Conservation (phyloP, 2,888 invertebrate genomes). For the Rhingia campestris region DNA sequence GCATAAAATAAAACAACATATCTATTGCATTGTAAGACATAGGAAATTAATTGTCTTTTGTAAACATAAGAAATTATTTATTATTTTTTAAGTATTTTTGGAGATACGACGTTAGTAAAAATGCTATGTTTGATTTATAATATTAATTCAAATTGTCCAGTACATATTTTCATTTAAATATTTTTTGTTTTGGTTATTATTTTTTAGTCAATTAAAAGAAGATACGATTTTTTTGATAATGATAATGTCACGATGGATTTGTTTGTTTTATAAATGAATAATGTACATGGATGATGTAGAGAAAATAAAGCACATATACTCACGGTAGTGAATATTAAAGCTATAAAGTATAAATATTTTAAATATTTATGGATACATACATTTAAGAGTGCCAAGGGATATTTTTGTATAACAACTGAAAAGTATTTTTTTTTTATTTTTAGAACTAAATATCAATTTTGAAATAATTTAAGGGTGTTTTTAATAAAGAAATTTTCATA, state of each 20-base stretch:
- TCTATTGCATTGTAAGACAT: background rate
- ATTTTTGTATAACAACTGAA: background rate
- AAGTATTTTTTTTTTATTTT: background rate
- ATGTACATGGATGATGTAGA: constrained; percentile 36
- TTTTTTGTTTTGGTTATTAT: constrained; percentile 9
- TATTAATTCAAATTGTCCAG: constrained; percentile 13
- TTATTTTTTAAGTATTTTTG: background rate
- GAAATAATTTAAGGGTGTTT: background rate
- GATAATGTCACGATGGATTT: background rate
- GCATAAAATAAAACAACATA: constrained; percentile 8
- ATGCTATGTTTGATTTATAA: constrained; percentile 32
- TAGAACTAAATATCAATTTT: background rate
- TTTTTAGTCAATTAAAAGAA: background rate
- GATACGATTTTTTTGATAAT: background rate
- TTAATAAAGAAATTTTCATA: no score
- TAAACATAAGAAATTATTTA: background rate
- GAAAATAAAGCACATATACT: constrained; percentile 31
- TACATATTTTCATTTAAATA: constrained; percentile 1
- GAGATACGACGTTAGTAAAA: constrained; percentile 32
- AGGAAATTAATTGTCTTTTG: background rate
- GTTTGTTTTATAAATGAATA: constrained; percentile 21
- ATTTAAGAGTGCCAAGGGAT: background rate
- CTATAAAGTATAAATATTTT: constrained; percentile 23
- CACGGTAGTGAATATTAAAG: constrained; percentile 30
- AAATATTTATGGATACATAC: constrained; percentile 14